These are phyloP conservation scores for Drosophila quadrilineata DNA, from an alignment of 1,140 invertebrate genomes.

Conservation along the genomic window DNA sequence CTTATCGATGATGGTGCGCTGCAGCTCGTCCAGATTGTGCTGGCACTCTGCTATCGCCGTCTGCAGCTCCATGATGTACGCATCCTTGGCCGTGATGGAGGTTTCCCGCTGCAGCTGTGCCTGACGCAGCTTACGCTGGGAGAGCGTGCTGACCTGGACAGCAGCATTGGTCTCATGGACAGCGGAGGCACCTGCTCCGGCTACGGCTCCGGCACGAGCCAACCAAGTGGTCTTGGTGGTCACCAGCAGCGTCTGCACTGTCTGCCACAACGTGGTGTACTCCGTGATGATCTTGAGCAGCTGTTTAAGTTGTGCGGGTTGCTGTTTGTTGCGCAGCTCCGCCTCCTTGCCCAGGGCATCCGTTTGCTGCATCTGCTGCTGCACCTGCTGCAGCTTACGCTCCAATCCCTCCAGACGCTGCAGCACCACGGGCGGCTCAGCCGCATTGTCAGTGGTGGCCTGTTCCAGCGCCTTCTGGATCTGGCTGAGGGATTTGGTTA, in stretches of 20 bases:
- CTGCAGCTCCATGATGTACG: slow-evolving; percentile 88
- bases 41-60: slow-evolving; percentile 86
- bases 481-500: slow-evolving; percentile 86
- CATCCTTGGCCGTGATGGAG: slow-evolving; percentile 89
- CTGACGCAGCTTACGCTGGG: slow-evolving; percentile 78
- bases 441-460: slow-evolving; percentile 82
- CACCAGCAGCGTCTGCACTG: slow-evolving; percentile 83
- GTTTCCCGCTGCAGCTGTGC: slow-evolving; percentile 82
- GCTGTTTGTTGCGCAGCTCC: slow-evolving; percentile 83
- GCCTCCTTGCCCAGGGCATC: slow-evolving; percentile 84
- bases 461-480: slow-evolving; percentile 87
- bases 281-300: slow-evolving; percentile 87
- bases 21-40: slow-evolving; percentile 83
- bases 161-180: slow-evolving; percentile 88
- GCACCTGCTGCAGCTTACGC: slow-evolving; percentile 83
- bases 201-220: slow-evolving; percentile 52
- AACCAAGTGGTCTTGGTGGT: slow-evolving; percentile 82
- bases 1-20: slow-evolving; percentile 82
- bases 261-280: slow-evolving; percentile 86
- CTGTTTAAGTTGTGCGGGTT: slow-evolving; percentile 81
- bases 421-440: slow-evolving; percentile 82
- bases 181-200: slow-evolving; percentile 71
- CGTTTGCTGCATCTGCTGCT: slow-evolving; percentile 82
- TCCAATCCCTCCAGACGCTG: slow-evolving; percentile 83
- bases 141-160: slow-evolving; percentile 90